Conservation (phyloP, 1,140 invertebrate genomes). For the Papilio xuthus region DNA sequence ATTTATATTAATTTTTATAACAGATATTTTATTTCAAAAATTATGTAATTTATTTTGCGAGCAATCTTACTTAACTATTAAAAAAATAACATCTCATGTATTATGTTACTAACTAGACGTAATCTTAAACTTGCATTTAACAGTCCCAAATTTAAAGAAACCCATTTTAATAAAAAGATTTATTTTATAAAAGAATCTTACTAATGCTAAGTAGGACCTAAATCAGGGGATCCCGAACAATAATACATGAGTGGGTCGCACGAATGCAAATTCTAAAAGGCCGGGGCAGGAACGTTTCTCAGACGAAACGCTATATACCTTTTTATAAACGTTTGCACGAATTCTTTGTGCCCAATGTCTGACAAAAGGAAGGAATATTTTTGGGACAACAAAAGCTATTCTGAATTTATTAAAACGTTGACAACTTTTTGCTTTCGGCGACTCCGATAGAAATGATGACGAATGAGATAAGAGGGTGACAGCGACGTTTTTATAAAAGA, state of each 20-base stretch:
- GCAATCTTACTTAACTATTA: background rate
- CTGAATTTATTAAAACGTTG: constrained; percentile 69
- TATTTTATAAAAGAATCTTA: constrained; percentile 25
- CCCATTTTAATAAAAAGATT: background rate
- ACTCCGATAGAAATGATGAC: constrained; percentile 43
- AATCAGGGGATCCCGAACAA: constrained; percentile 31
- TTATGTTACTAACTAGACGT: too few species aligned
- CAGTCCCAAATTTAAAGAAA: background rate
- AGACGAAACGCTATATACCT: constrained; percentile 58
- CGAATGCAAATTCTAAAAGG: constrained; percentile 58
- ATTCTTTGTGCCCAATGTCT: constrained; percentile 61
- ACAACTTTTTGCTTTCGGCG: constrained; percentile 56
- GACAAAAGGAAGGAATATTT: constrained; percentile 62
- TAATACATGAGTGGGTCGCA: constrained; percentile 39
- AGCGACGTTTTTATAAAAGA: constrained; percentile 40
- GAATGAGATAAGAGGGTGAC: constrained; percentile 42
- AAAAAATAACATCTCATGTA: too few species aligned
- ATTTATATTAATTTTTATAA: background rate
- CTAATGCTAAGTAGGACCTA: background rate
- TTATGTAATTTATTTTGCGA: too few species aligned
- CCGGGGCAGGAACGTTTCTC: constrained; percentile 43
- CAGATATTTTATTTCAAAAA: background rate
- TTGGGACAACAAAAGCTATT: constrained; percentile 62
- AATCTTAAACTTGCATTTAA: too few species aligned
- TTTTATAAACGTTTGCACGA: constrained; percentile 69